Evolutionary conservation across 2,113 vertebrate genomes (phyloP), one percentile per base, ranked within the genome.

Genomic region (Pelmatolapia mariae): DNA sequence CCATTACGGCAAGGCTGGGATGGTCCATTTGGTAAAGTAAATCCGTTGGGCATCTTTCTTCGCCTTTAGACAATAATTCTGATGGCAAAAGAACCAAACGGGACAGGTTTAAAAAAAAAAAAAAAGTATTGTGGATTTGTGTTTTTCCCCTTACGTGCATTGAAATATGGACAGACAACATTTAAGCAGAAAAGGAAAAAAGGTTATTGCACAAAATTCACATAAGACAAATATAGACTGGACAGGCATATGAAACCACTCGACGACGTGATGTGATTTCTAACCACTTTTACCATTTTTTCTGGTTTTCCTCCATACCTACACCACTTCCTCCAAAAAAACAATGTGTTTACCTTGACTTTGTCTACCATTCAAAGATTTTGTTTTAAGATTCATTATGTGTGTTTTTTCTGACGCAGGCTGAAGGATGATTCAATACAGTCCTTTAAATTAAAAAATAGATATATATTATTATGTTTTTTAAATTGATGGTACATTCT

Each of bases 251-350:
- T 43, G 33, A 43, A 81, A 57, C 3, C 36, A 59, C 80, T 15
- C 3, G 6, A 54, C 2, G 2, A 45, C 7, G 10, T 81, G 22
- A 29, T 45, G 36, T 71, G 33, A 40, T 56, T 71, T 71, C 10
- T 4, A 81, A 50, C 26, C 71, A 59, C 66, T 61, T 59, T 36
- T 13, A 81, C 33, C 38, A 63, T 15, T 50, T 24, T 57, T 24
- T 40, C 2, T 52, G 40, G 22, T 26, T 73, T 83, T 81, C 52
- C 22, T 81, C 47, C 10, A 26, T 33, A 38, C 61, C 19, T n/a
- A 40, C 54, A 63, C 53, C 59, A 83, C 80, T 82, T 85, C 80
- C 83, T 57, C 36, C 22, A 63, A 45, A 68, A 61, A 2, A 53
- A 50, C 43, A 10, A 13, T 31, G 4, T 10, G 8, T 22, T 26